A percentile compares a stretch with the other conserved stretches of the same genome.
Evolutionary conservation across 2,888 invertebrate genomes (phyloP).

Genomic region (Steinernema scapterisci): DNA sequence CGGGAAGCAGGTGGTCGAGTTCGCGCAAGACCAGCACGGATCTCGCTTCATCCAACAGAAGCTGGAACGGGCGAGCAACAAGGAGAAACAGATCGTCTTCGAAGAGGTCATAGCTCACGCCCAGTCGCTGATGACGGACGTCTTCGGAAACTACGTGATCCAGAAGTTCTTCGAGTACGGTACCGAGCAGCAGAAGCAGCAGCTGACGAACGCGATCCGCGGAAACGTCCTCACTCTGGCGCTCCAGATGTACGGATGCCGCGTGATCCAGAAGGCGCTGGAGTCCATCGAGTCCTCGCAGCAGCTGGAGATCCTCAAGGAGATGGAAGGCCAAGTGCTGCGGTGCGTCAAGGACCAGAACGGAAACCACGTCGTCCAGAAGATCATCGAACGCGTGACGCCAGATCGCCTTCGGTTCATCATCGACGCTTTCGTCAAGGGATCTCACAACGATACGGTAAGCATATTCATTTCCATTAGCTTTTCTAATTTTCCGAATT

Average conservation of each 20-base stretch:
- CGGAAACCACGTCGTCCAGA: constrained; percentile 89
- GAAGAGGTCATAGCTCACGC: constrained; percentile 93
- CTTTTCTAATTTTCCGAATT: not conserved
- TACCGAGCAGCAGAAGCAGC: constrained; percentile 92
- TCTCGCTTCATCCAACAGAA: constrained; percentile 96
- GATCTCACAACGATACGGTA: constrained; percentile 66
- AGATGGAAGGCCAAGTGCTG: constrained; percentile 88
- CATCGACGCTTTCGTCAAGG: constrained; percentile 79
- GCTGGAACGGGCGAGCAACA: constrained; percentile 89
- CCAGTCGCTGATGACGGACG: constrained; percentile 97
- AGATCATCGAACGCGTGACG: constrained; percentile 98
- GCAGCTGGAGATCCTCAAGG: constrained; percentile 88
- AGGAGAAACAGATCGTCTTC: constrained; percentile 97
- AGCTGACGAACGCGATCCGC: constrained; percentile 72
- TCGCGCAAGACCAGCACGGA: constrained; percentile 98
- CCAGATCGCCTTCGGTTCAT: constrained; percentile 93
- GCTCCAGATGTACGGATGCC: constrained; percentile 97
- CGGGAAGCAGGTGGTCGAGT: constrained; percentile 96
- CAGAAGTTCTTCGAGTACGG: constrained; percentile 99
- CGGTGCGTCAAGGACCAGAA: constrained; percentile 99
- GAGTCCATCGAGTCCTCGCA: constrained; percentile 72
- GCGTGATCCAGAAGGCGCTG: constrained; percentile 98
- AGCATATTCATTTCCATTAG: constrained; percentile 57
- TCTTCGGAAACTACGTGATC: constrained; percentile 98
- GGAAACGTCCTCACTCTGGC: constrained; percentile 87